These are phyloP conservation scores for Pitta sordida DNA, from an alignment of 2,113 vertebrate genomes.

Conservation along the genomic window DNA sequence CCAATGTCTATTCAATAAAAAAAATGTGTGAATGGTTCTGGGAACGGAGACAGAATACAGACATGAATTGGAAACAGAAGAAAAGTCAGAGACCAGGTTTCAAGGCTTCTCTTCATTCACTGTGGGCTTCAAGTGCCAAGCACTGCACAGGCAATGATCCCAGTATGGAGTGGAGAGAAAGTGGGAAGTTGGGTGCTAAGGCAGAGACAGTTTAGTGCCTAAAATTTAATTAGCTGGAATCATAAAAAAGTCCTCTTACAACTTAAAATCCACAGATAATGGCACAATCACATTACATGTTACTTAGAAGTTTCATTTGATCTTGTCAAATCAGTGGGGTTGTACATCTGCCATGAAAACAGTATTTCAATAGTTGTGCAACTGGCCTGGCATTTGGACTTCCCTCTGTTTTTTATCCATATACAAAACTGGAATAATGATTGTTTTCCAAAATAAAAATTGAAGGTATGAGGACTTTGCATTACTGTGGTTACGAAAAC, in stretches of 20 bases:
- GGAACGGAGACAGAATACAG: background rate
- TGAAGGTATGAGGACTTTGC: background rate
- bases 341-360: background rate
- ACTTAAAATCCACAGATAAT: background rate
- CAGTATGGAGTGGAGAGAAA: background rate
- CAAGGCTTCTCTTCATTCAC: background rate
- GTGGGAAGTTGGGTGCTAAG: background rate
- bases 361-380: background rate
- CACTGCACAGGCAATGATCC: background rate
- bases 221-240: background rate
- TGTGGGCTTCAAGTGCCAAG: background rate
- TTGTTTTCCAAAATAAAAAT: background rate
- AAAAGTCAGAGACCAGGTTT: rapidly evolving
- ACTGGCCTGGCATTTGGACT: background rate
- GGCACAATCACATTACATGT: background rate
- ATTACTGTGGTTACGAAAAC: background rate
- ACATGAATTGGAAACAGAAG: background rate
- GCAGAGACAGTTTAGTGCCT: background rate
- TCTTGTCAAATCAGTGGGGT: background rate
- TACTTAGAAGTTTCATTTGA: background rate
- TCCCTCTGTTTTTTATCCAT: background rate
- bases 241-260: background rate
- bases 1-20: background rate
- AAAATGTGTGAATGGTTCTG: background rate
- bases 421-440: background rate